Evolutionary conservation across 2,888 invertebrate species (phyloP).

Genomic region (Stenodera caucasica): DNA sequence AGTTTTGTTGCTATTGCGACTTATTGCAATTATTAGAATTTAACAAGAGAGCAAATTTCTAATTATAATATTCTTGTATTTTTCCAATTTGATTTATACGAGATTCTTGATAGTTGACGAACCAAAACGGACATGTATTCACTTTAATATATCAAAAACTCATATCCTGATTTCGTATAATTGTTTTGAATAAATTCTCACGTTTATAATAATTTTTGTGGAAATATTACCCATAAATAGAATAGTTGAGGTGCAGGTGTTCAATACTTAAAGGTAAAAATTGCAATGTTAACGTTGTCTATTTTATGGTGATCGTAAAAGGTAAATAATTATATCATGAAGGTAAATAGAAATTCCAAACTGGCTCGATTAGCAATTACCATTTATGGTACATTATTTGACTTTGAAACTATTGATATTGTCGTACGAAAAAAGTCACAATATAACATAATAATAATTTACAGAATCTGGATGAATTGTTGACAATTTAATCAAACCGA

Average conservation of each 20-base stretch:
- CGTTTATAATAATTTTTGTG: conserved; percentile 16
- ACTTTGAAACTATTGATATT: neutral
- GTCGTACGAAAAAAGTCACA: neutral
- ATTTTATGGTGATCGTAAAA: conserved; percentile 17
- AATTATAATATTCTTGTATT: neutral
- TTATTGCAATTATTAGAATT: neutral
- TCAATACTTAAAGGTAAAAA: conserved; percentile 13
- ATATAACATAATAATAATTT: neutral
- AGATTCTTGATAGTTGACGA: neutral
- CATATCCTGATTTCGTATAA: neutral
- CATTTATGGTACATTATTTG: conserved; percentile 1
- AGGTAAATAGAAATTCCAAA: conserved; percentile 13
- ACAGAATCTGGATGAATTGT: conserved; percentile 5
- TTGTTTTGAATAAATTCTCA: conserved; percentile 15
- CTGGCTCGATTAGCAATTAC: conserved; percentile 5
- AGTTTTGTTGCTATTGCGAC: neutral
- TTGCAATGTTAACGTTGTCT: conserved; percentile 7
- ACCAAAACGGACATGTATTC: neutral
- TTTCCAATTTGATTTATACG: neutral
- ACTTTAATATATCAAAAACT: neutral
- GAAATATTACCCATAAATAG: neutral
- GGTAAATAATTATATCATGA: conserved; percentile 18
- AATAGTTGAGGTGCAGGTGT: conserved; percentile 16
- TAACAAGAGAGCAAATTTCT: neutral
- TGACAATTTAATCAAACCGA: conserved; percentile 2